Conservation (phyloP, 2,888 invertebrate species). For the Erebia epiphron region DNA sequence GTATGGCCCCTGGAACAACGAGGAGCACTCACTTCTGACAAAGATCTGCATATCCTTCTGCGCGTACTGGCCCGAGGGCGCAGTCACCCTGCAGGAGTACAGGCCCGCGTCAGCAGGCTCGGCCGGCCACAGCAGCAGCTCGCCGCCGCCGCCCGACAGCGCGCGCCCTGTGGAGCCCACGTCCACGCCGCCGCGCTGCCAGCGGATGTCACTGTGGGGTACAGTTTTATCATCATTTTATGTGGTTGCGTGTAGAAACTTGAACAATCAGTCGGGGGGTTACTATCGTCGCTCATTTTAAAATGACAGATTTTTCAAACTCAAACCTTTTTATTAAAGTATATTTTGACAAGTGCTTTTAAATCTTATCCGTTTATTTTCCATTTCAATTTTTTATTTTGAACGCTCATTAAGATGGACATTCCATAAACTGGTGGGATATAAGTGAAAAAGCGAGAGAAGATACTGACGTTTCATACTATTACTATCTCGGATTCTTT, state of each 20-base stretch:
- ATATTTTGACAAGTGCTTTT: no score
- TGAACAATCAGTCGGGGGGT: no score
- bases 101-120: slow-evolving; percentile 87
- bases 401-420: no score
- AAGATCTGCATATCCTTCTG: slow-evolving; percentile 89
- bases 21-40: slow-evolving; percentile 88
- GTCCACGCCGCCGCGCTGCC: slow-evolving; percentile 70
- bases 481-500: no score
- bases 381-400: no score
- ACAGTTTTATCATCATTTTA: neutral
- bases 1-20: no score
- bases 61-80: slow-evolving; percentile 88
- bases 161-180: slow-evolving; percentile 57
- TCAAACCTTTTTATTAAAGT: no score
- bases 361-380: no score
- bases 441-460: no score
- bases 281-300: neutral
- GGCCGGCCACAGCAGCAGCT: slow-evolving; percentile 79
- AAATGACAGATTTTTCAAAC: no score
- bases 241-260: neutral
- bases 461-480: no score
- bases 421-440: no score
- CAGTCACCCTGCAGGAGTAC: slow-evolving; percentile 90
- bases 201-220: slow-evolving; percentile 66
- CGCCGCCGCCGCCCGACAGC: slow-evolving; percentile 59